Evolutionary conservation across 30 jellyfish, hydroid and myxozoan genomes (phyloP).

Genomic region (Nemopilema nomurai): DNA sequence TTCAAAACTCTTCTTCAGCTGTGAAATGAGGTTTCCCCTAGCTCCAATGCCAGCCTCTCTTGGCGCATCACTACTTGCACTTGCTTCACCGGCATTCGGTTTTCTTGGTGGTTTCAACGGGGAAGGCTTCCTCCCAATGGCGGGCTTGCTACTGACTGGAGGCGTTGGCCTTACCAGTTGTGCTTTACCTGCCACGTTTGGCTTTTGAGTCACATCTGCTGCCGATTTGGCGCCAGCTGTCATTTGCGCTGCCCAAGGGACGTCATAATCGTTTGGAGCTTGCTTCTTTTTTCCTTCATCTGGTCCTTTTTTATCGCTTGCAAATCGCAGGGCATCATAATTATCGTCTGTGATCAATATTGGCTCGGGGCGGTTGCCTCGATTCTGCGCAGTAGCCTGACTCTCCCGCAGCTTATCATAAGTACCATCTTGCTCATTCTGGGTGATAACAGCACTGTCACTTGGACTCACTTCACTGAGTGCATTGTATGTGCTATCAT

Average conservation of each 20-base stretch:
- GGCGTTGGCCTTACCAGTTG: conserved; percentile 21
- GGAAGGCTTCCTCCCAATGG: conserved; percentile 22
- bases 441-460: not conserved
- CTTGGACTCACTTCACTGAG: conserved; percentile 12
- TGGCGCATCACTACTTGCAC: not conserved
- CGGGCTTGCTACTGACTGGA: conserved; percentile 27
- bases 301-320: not conserved
- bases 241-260: conserved; percentile 1
- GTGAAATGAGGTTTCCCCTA: conserved; percentile 47
- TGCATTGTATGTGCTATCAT: conserved; percentile 15
- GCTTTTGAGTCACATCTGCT: not conserved
- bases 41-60: conserved; percentile 15
- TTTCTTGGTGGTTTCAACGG: conserved; percentile 56
- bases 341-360: conserved; percentile 40
- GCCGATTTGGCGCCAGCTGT: conserved; percentile 2
- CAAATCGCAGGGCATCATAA: conserved; percentile 37
- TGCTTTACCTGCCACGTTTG: not conserved
- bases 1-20: conserved; percentile 60
- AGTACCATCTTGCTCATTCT: conserved; percentile 6
- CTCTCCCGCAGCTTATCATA: conserved; percentile 38
- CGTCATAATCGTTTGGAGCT: conserved; percentile 2
- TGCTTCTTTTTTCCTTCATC: conserved; percentile 5
- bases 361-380: conserved; percentile 60
- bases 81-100: not conserved
- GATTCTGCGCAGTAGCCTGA: conserved; percentile 2